A percentile compares a stretch with the other conserved stretches of the same genome.
phyloP scores from a whole-genome alignment of 1,140 invertebrate genomes.

The Apis dorsata region DNA sequence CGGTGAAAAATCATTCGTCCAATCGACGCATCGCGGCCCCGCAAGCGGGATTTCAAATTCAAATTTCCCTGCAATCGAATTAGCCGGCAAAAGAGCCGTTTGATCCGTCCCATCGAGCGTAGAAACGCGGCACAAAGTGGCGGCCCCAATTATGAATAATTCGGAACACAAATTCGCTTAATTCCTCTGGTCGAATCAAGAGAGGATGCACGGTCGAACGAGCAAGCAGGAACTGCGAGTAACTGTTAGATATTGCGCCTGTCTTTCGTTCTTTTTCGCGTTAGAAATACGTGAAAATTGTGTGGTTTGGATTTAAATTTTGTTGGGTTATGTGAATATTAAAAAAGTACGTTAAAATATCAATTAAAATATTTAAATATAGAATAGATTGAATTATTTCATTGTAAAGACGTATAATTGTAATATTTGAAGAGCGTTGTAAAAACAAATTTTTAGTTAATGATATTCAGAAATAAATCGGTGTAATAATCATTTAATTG shows the following conservation, averaged over 20 bases:
- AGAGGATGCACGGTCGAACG: conserved; percentile 22
- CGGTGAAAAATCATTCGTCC: conserved; percentile 59
- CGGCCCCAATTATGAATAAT: conserved; percentile 76
- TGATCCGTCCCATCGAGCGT: conserved; percentile 71
- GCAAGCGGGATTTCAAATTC: conserved; percentile 74
- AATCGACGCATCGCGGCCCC: conserved; percentile 56
- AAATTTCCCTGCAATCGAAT: conserved; percentile 78
- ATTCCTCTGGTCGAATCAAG: conserved; percentile 61
- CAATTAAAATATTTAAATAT: too few relatives aligned
- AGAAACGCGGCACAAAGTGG: conserved; percentile 64
- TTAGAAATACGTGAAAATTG: background rate
- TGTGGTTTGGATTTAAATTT: too few relatives aligned
- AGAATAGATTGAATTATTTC: too few relatives aligned
- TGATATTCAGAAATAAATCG: too few relatives aligned
- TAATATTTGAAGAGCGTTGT: too few relatives aligned
- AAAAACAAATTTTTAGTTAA: too few relatives aligned
- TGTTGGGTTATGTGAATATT: too few relatives aligned
- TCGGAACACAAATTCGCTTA: conserved; percentile 73
- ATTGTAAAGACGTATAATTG: too few relatives aligned
- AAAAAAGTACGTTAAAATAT: too few relatives aligned
- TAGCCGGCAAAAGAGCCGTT: conserved; percentile 77
- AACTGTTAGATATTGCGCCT: conserved; percentile 8
- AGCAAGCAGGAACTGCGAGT: conserved; percentile 15
- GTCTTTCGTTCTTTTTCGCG: conserved; percentile 10
- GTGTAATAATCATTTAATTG: too few relatives aligned